A percentile compares a stretch with the other conserved stretches of the same genome.
Evolutionary conservation across 2,797 vertebrate genomes (phyloP).

Genomic region (Lophotriccus pileatus): DNA sequence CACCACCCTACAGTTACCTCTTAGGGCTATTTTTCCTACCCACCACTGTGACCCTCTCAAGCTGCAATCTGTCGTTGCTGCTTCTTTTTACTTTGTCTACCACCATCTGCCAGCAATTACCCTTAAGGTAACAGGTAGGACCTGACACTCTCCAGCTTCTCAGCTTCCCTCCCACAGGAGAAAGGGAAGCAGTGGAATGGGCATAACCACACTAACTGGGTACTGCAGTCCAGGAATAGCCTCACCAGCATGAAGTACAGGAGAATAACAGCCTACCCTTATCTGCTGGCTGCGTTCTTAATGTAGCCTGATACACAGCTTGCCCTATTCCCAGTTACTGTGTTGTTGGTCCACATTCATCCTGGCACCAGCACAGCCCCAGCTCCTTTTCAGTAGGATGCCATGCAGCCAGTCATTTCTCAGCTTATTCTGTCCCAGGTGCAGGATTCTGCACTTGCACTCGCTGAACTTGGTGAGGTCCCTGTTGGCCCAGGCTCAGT

Average conservation of each 20-base stretch:
- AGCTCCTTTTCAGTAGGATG: not conserved
- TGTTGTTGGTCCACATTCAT: not conserved
- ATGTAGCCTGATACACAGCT: fast-evolving
- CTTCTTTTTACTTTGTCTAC: not conserved
- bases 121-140: not conserved
- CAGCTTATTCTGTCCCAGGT: not conserved
- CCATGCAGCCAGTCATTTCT: not conserved
- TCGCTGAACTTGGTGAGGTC: fast-evolving
- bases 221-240: not conserved
- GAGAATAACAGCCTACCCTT: not conserved
- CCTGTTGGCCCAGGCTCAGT: not conserved
- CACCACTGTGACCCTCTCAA: not conserved
- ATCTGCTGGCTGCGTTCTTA: not conserved
- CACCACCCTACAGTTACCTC: not conserved
- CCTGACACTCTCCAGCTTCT: not conserved
- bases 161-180: not conserved
- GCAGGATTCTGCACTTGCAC: not conserved
- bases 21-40: not conserved
- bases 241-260: not conserved
- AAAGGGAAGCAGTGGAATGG: not conserved
- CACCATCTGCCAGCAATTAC: too few species aligned
- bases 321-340: not conserved
- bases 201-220: fast-evolving
- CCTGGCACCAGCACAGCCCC: not conserved
- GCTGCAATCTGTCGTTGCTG: not conserved